Evolutionary conservation across 35 echinoderm and acorn worm species (phyloP), one percentile per base, ranked within the genome.

Genomic region (Holothuria glaberrima): DNA sequence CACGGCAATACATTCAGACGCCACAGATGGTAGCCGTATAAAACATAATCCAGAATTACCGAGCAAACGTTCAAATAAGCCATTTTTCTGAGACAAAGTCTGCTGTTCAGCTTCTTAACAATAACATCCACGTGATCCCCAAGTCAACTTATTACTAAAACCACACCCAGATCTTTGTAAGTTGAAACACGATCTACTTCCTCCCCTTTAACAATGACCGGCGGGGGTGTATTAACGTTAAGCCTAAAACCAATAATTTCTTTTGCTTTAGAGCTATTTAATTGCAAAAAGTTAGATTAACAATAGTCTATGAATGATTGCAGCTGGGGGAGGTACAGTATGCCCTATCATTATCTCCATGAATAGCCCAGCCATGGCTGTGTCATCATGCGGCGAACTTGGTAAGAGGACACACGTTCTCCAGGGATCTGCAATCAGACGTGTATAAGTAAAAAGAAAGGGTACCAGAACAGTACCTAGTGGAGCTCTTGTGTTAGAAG

Each of bases 321-420:
- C 34, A 22, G 34, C 21, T 36, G 34, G 21, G 0, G 34, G 20
- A 7, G 17, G n/a, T n/a, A n/a, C n/a, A n/a, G 10, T 5, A 10
- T 46, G 44, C 10, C 44, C 10, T 10, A 46, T 46, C 44, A 46
- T 46, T 46, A 46, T 46, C 61, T 17, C 61, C 27, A 16, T 17
- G 61, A 28, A 65, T 65, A 65, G 61, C 27, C 61, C 61, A 75
- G 71, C 9, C 35, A 75, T 75, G 35, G 9, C 71, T 28, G 71
- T 75, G 20, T 75, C 71, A 75, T 75, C 71, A 75, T n/a, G n/a
- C n/a, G n/a, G 35, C 71, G 30, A 75, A 75, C 26, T 75, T 75
- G 71, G 29, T 41, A 9, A 41, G n/a, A n/a, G n/a, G n/a, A n/a
- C n/a, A n/a, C n/a, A n/a, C n/a, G n/a, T n/a, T n/a, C n/a, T n/a